Evolutionary conservation across 2,888 invertebrate species (phyloP), one percentile per base, ranked within the genome.

Genomic region (Drosophila meridiana): DNA sequence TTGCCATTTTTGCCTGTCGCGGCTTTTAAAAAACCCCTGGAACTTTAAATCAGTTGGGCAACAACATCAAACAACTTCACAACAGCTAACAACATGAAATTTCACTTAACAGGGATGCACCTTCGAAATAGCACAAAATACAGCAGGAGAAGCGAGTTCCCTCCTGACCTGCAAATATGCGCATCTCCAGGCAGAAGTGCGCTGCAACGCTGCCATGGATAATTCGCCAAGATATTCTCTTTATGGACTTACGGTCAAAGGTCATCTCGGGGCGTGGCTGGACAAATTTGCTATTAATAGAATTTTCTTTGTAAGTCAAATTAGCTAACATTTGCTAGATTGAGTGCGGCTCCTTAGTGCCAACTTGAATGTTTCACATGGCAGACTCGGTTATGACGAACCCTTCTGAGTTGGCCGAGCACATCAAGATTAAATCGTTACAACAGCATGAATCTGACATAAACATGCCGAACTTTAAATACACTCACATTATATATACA

Each of bases 201-300:
- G 34, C 26, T 61, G 69, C 57, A 38, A 36, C 34, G 50, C 52
- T 62, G 65, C 57, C 82, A 78, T 84, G 84, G 76, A 65, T 69
- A 63, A 48, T 76, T 53, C 76, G 65, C 73, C 65, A 69, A 71
- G 71, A 73, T 66, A 60, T 63, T 56, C 63, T 50, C 63, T 57
- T 73, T 65, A 61, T 60, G 69, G 68, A 73, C 64, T 71, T 75
- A 63, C 66, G 70, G 70, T 59, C 68, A 68, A 65, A 65, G 59
- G 62, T 73, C 67, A 76, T 73, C 73, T 67, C 60, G 48, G 63
- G 38, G 34, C 2, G 34, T 56, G 48, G 59, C 8, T 55, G 20
- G 66, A 71, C 72, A 76, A 86, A 76, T 80, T 76, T 73, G 72
- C 70, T 74, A 72, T 80, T 78, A 73, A 81, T 83, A 74, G 69